Conservation (phyloP, 2,113 vertebrate genomes). For the Cyprinodon variegatus region DNA sequence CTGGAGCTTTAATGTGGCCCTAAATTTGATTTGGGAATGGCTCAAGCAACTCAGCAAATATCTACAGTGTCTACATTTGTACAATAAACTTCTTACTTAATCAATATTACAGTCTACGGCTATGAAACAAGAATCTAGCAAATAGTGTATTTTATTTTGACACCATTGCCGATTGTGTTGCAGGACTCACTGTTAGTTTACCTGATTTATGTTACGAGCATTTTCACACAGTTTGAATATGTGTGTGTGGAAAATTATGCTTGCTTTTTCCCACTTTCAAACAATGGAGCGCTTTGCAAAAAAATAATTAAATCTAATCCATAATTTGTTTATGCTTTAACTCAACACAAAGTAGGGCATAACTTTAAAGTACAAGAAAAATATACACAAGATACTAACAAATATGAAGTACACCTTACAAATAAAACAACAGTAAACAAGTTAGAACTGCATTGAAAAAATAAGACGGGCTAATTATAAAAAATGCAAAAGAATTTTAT, state of each 20-base stretch:
- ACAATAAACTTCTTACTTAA: too few species aligned
- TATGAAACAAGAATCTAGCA: neutral
- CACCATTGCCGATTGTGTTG: too few species aligned
- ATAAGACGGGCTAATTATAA: too few species aligned
- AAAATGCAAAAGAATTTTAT: too few species aligned
- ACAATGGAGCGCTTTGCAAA: too few species aligned
- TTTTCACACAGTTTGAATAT: neutral
- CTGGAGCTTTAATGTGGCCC: too few species aligned
- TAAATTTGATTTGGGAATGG: neutral
- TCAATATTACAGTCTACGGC: too few species aligned
- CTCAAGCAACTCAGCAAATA: neutral
- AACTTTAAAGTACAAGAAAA: neutral
- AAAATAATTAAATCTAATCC: too few species aligned
- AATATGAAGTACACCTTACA: too few species aligned
- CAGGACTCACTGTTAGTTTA: neutral
- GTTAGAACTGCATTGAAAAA: too few species aligned
- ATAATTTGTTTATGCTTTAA: too few species aligned
- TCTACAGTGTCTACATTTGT: neutral
- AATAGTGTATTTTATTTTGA: neutral
- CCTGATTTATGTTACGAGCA: neutral
- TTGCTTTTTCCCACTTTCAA: neutral
- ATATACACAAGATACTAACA: neutral
- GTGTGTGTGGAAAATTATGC: neutral
- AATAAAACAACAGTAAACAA: too few species aligned
- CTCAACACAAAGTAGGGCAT: neutral